A percentile compares a stretch with the other conserved stretches of the same genome.
phyloP scores from a whole-genome alignment of 2,888 invertebrate species.

The Melikaiella ostensackeni region DNA sequence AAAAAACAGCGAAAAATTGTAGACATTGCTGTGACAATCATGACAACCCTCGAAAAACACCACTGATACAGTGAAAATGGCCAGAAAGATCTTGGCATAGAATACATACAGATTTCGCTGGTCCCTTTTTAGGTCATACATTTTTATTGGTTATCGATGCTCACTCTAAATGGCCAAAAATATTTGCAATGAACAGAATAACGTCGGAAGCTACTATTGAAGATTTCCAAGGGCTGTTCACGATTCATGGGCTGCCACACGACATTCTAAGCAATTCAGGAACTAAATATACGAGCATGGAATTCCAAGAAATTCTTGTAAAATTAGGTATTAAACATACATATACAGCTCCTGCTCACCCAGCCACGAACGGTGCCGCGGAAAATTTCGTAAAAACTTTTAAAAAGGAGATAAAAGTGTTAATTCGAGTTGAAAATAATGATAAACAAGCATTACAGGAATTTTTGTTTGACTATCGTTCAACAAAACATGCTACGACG shows the following conservation, averaged over 20 bases:
- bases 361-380: slow-evolving; percentile 50
- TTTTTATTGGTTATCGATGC: too few relatives aligned
- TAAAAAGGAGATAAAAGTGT: slow-evolving; percentile 46
- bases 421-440: slow-evolving; percentile 22
- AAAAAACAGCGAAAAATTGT: too few relatives aligned
- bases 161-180: too few relatives aligned
- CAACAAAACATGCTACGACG: slow-evolving; percentile 46
- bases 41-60: too few relatives aligned
- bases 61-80: too few relatives aligned
- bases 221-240: slow-evolving; percentile 47
- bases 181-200: too few relatives aligned
- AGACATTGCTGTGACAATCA: too few relatives aligned
- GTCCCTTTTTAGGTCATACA: too few relatives aligned
- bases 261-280: slow-evolving; percentile 55
- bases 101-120: too few relatives aligned
- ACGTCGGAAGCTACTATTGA: slow-evolving; percentile 28
- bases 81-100: not conserved
- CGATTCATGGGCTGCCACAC: slow-evolving; percentile 50
- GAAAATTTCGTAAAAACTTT: slow-evolving; percentile 56
- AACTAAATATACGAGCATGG: slow-evolving; percentile 45
- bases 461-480: slow-evolving; percentile 48
- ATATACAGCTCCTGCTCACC: slow-evolving; percentile 50
- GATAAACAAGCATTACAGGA: slow-evolving; percentile 3
- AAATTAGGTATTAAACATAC: slow-evolving; percentile 49
- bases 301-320: slow-evolving; percentile 46